Base-by-base conservation (phyloP, 2,797 vertebrate genomes). In the Meriones psammophilus region DNA sequence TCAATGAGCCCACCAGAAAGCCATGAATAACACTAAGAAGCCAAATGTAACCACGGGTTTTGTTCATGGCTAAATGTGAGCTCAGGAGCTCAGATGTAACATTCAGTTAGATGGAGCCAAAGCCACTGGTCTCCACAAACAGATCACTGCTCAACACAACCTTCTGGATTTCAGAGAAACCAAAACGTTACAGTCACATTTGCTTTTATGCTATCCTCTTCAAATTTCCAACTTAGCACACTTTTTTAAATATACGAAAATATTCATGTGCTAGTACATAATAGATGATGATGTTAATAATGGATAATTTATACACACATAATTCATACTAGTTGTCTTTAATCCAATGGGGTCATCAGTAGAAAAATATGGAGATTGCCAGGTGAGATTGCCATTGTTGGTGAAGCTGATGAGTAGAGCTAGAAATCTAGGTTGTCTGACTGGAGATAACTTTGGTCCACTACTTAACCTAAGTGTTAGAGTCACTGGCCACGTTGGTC, bases 11-110 rank as follows among this genome's bases (percentile, higher is more conserved):
- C 71, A 79, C 36, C 7, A 30, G 28, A 78, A 68, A 89, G 4
- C 6, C 81, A 39, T 17, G 64, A 30, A 6, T 6, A 42, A 60
- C 10, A 42, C 81, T 84, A 83, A 89, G 50, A 18, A 74, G 85
- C 1, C 39, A 89, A 39, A 83, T 8, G 1, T 54, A 86, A 54
- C 28, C 18, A 74, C 1, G 2, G 88, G 22, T 24, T 66, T 69
- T 96, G 60, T 54, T 78, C 56, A 56, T 91, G 68, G 50, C 81
- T 88, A 62, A 73, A 56, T 24, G 80, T 77, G n/a, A 95, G 58
- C 77, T 91, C 50, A 71, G 68, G 42, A 90, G 84, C 79, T 96
- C 46, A 91, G 71, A 58, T 89, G 4, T 77, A 28, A 68, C 9
- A 50, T 93, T 84, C 17, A 3, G 12, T 89, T 60, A 42, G 20